Evolutionary conservation across 1,140 invertebrate genomes (phyloP).

Genomic region (Conus ventricosus): DNA sequence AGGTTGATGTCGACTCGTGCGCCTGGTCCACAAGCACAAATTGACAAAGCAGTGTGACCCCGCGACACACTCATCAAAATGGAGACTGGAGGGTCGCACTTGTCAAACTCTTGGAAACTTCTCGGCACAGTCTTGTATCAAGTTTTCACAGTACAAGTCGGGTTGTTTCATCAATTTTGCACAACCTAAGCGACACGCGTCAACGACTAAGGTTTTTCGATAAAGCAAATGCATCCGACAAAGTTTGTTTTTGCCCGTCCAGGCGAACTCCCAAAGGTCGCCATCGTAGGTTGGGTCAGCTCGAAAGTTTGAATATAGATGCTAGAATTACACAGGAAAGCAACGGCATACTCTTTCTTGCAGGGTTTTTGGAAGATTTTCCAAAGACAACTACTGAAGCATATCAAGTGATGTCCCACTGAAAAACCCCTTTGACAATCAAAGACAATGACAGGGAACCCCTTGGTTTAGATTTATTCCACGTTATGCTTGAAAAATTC

Average conservation of each 20-base stretch:
- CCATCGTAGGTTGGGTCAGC: constrained; percentile 30
- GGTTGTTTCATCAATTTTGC: background rate
- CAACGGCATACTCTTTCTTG: too few relatives aligned
- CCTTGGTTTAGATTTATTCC: too few relatives aligned
- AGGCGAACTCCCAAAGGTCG: constrained; percentile 27
- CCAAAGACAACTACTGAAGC: too few relatives aligned
- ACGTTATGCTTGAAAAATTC: too few relatives aligned
- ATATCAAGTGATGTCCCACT: too few relatives aligned
- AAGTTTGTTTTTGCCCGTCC: constrained; percentile 22
- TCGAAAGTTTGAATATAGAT: too few relatives aligned
- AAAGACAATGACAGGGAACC: too few relatives aligned
- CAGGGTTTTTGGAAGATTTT: too few relatives aligned
- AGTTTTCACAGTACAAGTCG: background rate
- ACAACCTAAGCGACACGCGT: background rate
- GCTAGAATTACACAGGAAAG: too few relatives aligned
- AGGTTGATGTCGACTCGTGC: background rate
- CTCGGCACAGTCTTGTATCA: background rate
- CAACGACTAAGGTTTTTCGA: background rate
- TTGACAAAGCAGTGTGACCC: background rate
- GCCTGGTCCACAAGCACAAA: background rate
- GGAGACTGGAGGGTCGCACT: constrained; percentile 25
- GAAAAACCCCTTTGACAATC: too few relatives aligned
- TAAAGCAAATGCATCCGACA: background rate
- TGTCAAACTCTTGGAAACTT: constrained; percentile 29
- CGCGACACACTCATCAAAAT: constrained; percentile 29